phyloP scores from a whole-genome alignment of 2,113 vertebrate species.

The Serinus canaria region DNA sequence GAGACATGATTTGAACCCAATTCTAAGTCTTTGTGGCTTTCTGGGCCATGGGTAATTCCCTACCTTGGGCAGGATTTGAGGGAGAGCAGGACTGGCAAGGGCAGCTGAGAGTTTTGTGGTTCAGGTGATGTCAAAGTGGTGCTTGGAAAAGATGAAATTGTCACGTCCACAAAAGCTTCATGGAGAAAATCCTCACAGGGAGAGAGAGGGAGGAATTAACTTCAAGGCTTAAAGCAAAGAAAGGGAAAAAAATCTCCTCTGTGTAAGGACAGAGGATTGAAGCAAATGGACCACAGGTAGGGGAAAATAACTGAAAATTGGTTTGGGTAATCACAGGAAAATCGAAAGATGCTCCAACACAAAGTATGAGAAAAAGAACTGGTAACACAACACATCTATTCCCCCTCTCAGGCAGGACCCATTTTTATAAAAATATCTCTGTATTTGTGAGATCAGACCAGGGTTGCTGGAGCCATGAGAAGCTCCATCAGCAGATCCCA shows the following conservation, averaged over 20 bases:
- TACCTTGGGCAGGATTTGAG: background rate
- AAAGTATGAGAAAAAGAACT: background rate
- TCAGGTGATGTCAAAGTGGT: background rate
- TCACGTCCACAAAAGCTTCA: conserved; percentile 33
- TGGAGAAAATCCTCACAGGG: conserved; percentile 28
- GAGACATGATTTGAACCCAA: background rate
- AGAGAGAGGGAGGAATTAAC: conserved; percentile 44
- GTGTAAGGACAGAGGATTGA: conserved; percentile 29
- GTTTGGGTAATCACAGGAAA: conserved; percentile 1
- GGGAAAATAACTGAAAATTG: conserved; percentile 44
- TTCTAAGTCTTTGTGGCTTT: background rate
- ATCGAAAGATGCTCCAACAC: conserved; percentile 33
- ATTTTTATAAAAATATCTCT: background rate
- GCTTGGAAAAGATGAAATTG: conserved; percentile 23
- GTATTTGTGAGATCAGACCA: background rate
- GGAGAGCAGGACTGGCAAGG: background rate
- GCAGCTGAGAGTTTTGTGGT: background rate
- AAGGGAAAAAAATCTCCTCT: background rate
- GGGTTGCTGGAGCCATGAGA: background rate
- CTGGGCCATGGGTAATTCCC: background rate
- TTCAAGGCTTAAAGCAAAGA: conserved; percentile 42
- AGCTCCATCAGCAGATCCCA: background rate
- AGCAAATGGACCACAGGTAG: conserved; percentile 17
- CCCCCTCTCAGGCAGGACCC: background rate
- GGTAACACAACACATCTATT: background rate